A percentile compares a stretch with the other conserved stretches of the same genome.
These are phyloP conservation scores for Eupithecia centaureata DNA, from an alignment of 2,888 invertebrate genomes.

Conservation along the genomic window DNA sequence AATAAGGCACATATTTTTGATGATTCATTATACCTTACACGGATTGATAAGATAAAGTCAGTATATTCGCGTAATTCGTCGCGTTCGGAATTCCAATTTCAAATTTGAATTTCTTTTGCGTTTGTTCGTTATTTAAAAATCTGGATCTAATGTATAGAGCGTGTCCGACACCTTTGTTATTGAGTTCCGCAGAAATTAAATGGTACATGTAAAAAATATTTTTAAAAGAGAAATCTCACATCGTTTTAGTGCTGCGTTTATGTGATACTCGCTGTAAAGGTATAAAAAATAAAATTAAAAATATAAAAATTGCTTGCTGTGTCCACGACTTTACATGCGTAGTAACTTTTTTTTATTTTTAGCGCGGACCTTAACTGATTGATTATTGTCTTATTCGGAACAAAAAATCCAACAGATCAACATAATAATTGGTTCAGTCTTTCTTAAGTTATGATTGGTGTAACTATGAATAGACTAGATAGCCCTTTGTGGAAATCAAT, in stretches of 20 bases:
- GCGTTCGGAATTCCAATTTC: constrained; percentile 26
- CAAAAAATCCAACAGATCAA: no score
- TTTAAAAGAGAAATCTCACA: no score
- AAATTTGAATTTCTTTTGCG: background rate
- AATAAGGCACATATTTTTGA: background rate
- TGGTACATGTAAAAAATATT: background rate
- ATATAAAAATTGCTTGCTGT: no score
- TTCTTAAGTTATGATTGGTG: no score
- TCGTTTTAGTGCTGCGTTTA: no score
- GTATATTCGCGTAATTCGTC: constrained; percentile 37
- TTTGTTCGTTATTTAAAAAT: background rate
- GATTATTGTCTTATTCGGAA: no score
- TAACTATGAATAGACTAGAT: background rate
- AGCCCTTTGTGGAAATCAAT: constrained; percentile 20
- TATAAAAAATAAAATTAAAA: no score
- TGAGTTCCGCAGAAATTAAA: background rate
- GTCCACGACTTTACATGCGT: no score
- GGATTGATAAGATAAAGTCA: constrained; percentile 35
- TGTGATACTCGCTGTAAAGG: no score
- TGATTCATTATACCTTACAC: background rate
- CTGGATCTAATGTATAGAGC: background rate
- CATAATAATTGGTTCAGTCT: no score
- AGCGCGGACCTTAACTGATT: no score
- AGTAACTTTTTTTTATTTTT: no score
- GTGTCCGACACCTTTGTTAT: background rate